Percentiles rank a stretch among this genome's conserved stretches.
These are phyloP conservation scores for Pardalotus punctatus DNA, from an alignment of 2,113 vertebrate species.

Conservation along the genomic window DNA sequence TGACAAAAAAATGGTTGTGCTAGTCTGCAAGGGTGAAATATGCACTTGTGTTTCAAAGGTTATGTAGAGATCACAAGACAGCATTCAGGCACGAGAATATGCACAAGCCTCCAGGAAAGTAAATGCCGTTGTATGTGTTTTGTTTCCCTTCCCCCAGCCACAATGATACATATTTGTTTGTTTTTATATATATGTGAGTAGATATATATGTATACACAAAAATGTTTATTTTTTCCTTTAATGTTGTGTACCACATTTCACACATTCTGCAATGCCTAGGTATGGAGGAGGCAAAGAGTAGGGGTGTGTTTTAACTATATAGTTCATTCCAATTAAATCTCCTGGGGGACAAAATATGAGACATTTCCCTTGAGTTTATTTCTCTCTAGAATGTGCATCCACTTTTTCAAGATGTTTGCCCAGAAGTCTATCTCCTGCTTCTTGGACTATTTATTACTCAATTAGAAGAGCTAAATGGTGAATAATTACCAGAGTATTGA, in stretches of 20 bases:
- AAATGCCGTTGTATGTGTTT: background rate
- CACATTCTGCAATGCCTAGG: background rate
- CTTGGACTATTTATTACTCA: slow-evolving; percentile 21
- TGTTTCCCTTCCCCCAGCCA: background rate
- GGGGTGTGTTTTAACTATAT: background rate
- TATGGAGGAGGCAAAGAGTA: background rate
- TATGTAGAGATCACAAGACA: slow-evolving; percentile 74
- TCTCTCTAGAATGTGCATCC: background rate
- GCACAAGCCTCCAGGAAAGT: slow-evolving; percentile 16
- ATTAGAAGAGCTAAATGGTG: slow-evolving; percentile 16
- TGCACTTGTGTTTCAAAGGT: slow-evolving; percentile 75
- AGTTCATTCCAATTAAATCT: slow-evolving; percentile 2
- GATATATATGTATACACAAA: background rate
- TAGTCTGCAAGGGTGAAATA: slow-evolving; percentile 79
- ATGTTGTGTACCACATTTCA: background rate
- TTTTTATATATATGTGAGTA: background rate
- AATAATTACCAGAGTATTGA: background rate
- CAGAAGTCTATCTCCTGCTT: background rate
- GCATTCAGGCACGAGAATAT: slow-evolving; percentile 31
- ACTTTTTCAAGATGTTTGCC: background rate
- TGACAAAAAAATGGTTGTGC: slow-evolving; percentile 88
- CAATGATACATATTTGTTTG: background rate
- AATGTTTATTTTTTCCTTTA: background rate
- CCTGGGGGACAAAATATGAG: background rate
- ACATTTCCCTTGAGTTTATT: background rate